Percentiles rank a stretch among this genome's conserved stretches.
Conservation (phyloP, 2,888 invertebrate genomes). For the Drosophila testacea region DNA sequence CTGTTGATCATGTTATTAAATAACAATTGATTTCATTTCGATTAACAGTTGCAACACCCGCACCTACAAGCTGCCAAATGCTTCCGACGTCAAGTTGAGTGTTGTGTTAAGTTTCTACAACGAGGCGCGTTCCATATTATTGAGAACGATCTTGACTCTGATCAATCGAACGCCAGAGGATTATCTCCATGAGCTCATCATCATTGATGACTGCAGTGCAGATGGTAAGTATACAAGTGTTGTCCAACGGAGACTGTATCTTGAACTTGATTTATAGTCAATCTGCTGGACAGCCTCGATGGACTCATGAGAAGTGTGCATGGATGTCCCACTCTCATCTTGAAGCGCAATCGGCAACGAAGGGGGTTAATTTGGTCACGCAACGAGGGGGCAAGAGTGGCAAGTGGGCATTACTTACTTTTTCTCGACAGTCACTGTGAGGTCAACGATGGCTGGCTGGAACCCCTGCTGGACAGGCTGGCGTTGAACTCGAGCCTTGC, state of each 20-base stretch:
- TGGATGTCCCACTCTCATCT: constrained; percentile 18
- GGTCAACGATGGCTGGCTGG: constrained; percentile 85
- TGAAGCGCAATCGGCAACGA: constrained; percentile 71
- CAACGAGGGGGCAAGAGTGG: constrained; percentile 81
- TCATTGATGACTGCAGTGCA: constrained; percentile 81
- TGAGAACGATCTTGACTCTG: constrained; percentile 78
- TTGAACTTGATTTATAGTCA: constrained; percentile 32
- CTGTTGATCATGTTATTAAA: background rate
- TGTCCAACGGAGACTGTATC: background rate
- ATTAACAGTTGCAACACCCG: constrained; percentile 66
- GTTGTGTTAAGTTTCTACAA: constrained; percentile 82
- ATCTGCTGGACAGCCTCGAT: constrained; percentile 44
- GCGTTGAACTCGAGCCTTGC: constrained; percentile 54
- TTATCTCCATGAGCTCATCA: constrained; percentile 79
- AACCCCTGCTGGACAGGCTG: constrained; percentile 84
- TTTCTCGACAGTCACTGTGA: constrained; percentile 86
- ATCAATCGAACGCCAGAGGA: constrained; percentile 70
- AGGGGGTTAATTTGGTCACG: constrained; percentile 85
- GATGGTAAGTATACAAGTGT: constrained; percentile 67
- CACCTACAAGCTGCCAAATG: constrained; percentile 49
- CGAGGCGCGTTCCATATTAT: constrained; percentile 80
- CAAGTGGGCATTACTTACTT: constrained; percentile 83
- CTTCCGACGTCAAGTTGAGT: constrained; percentile 64
- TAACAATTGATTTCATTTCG: background rate
- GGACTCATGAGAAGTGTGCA: constrained; percentile 14